Evolutionary conservation across 2,797 vertebrate genomes (phyloP).

Genomic region (Schizopygopsis pylzovi): DNA sequence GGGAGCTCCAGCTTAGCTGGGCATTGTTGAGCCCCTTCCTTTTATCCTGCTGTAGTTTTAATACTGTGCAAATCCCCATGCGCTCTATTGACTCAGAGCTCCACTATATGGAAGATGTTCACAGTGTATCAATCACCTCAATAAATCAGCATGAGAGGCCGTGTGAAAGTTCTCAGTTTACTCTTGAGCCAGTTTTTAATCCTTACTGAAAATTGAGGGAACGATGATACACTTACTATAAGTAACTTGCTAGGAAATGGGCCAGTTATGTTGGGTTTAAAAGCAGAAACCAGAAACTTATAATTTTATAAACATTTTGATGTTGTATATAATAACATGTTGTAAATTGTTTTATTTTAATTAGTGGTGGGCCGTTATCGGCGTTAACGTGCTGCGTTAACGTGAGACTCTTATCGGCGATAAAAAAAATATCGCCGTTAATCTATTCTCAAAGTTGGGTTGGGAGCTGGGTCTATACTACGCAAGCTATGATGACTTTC

Average conservation of each 20-base stretch:
- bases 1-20: conserved; percentile 31
- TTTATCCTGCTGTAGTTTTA: conserved; percentile 47
- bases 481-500: too few relatives aligned
- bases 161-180: conserved; percentile 6
- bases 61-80: conserved; percentile 52
- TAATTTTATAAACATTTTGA: not conserved
- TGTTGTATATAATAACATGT: too few relatives aligned
- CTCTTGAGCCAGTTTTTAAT: conserved; percentile 4
- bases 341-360: not conserved
- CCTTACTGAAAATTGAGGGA: not conserved
- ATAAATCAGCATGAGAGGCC: not conserved
- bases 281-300: not conserved
- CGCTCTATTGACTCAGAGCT: conserved; percentile 34
- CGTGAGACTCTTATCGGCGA: too few relatives aligned
- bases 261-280: too few relatives aligned
- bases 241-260: not conserved
- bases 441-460: too few relatives aligned
- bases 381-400: too few relatives aligned
- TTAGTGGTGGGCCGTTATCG: too few relatives aligned
- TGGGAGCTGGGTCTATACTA: too few relatives aligned
- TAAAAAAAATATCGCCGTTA: too few relatives aligned
- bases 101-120: conserved; percentile 23
- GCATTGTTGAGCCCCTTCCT: conserved; percentile 37
- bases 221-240: not conserved
- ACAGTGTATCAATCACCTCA: not conserved